Evolutionary conservation across 2,113 vertebrate species (phyloP), one percentile per base, ranked within the genome.

Genomic region (Illadopsis cleaveri): DNA sequence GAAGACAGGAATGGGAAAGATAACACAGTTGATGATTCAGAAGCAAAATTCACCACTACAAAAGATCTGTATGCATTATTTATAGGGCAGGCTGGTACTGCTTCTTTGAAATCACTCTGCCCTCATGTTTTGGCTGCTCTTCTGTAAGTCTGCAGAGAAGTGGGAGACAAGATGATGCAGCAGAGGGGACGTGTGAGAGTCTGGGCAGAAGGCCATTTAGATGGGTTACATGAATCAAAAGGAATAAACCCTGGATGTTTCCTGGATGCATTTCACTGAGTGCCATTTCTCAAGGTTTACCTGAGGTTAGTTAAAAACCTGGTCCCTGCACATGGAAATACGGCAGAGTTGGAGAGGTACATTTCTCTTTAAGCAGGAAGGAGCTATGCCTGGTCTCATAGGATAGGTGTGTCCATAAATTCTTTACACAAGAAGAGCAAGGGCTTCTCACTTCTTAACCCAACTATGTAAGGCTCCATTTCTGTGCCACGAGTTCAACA

Each of bases 51-150:
- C 64, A 54, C 42, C 60, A 51, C 66, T 77, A 91, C 62, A 82
- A 73, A 95, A 90, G 61, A 51, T 66, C 44, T 33, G 35, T 24
- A 70, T 93, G 42, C 56, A 92, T 97, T 96, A 96, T 96, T 94
- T 97, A 93, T 92, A 86, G 76, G 85, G 53, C 72, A 79, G 72
- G 40, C 90, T 96, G 92, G 56, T 79, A 81, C 60, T 71, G 33
- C 60, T 64, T 40, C 86, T 86, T 84, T 92, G 82, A 71, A 93
- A 78, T 71, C 53, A 38, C 44, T 66, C 68, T 91, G 65, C 61
- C 94, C 51, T 81, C 48, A 2, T 86, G 60, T 92, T 95, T 90
- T 93, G 82, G 72, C 92, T 95, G 69, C 60, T 89, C 61, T 82
- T 82, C 80, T 65, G 7, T 48, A 70, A 89, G 44, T 57, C 72